These are phyloP conservation scores for Neofelis nebulosa DNA, from an alignment of 2,113 vertebrate species.

Conservation along the genomic window DNA sequence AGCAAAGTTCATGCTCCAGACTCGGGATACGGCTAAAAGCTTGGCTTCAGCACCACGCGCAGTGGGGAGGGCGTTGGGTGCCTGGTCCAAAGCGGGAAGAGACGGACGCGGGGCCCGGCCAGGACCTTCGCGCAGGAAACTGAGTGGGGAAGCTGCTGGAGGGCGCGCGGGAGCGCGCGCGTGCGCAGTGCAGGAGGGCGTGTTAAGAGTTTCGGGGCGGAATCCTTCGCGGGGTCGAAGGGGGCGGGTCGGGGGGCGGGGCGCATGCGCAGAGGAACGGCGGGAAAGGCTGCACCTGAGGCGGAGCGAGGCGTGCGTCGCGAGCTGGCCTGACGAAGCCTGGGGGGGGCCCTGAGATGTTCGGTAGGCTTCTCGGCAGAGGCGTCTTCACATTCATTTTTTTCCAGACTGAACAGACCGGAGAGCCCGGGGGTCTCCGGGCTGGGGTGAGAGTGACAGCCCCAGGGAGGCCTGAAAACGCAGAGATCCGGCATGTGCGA, in stretches of 20 bases:
- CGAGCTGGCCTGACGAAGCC: accelerated
- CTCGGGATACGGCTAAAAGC: accelerated
- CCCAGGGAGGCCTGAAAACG: background rate
- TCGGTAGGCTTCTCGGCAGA: background rate
- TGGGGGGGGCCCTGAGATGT: accelerated
- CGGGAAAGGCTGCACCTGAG: accelerated
- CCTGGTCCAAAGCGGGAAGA: accelerated
- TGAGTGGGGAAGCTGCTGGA: accelerated
- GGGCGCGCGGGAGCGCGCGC: accelerated
- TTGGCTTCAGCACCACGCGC: accelerated
- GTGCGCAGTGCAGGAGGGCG: accelerated
- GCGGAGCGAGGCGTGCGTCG: accelerated
- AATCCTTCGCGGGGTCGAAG: accelerated
- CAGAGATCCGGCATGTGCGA: background rate
- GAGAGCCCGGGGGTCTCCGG: background rate
- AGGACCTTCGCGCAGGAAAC: background rate
- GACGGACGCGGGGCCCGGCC: background rate
- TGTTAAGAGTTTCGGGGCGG: accelerated
- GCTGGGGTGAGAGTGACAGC: background rate
- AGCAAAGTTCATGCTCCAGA: background rate
- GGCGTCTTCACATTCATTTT: background rate
- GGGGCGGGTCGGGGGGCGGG: accelerated
- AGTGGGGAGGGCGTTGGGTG: accelerated
- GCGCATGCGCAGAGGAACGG: background rate
- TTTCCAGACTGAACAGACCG: background rate